Conservation (phyloP, 2,113 vertebrate genomes). For the Anguilla rostrata region DNA sequence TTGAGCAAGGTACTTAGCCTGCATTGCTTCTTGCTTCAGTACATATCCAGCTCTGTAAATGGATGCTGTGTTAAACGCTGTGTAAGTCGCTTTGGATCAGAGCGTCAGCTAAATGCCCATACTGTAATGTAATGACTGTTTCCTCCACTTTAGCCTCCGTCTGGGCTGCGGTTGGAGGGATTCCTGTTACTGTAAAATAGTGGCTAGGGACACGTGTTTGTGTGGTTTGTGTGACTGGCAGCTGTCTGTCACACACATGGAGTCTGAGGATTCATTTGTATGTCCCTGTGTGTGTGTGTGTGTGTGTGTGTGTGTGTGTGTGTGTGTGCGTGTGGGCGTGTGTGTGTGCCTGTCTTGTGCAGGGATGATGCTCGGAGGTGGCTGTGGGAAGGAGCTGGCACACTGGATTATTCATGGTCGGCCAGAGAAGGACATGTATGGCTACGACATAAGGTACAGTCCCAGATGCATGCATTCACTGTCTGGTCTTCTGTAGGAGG, state of each 20-base stretch:
- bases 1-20: too few relatives aligned
- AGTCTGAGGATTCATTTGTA: background rate
- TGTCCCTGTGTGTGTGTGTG: constrained; percentile 8
- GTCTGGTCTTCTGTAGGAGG: too few relatives aligned
- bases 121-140: too few relatives aligned
- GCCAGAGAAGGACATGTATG: constrained; percentile 94
- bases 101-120: too few relatives aligned
- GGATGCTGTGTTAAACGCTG: too few relatives aligned
- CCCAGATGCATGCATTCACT: background rate
- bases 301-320: background rate
- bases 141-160: background rate
- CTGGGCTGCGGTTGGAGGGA: too few relatives aligned
- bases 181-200: background rate
- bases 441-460: constrained; percentile 90
- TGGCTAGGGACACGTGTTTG: too few relatives aligned
- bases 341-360: background rate
- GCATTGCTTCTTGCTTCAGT: too few relatives aligned
- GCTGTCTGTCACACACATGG: background rate
- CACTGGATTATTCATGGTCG: constrained; percentile 89
- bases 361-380: constrained; percentile 98
- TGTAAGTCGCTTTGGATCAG: too few relatives aligned
- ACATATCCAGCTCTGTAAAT: too few relatives aligned
- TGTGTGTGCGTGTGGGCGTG: background rate
- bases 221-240: too few relatives aligned
- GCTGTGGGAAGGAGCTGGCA: constrained; percentile 90